Conservation (phyloP, 2,888 invertebrate species). For the Aphidius colemani region DNA sequence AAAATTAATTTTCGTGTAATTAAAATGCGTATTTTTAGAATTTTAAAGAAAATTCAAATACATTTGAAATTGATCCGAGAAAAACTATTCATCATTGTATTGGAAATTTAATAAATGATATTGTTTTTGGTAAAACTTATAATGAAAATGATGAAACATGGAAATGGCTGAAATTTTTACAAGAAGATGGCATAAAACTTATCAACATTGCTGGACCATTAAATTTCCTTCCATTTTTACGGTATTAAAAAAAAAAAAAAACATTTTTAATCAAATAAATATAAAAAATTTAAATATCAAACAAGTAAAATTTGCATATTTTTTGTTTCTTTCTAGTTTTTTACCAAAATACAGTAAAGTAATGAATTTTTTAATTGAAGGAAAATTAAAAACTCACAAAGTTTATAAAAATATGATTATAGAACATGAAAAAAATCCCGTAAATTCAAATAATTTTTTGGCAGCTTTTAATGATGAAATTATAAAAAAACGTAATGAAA, state of each 20-base stretch:
- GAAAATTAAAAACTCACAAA: slow-evolving; percentile 74
- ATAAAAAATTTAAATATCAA: no score
- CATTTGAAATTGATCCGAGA: slow-evolving; percentile 61
- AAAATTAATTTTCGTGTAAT: background rate
- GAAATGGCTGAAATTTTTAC: slow-evolving; percentile 76
- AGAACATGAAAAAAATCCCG: slow-evolving; percentile 57
- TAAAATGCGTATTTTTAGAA: slow-evolving; percentile 38
- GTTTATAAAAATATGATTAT: slow-evolving; percentile 73
- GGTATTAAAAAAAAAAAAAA: slow-evolving; percentile 58
- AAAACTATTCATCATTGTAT: slow-evolving; percentile 70
- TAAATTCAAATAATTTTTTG: slow-evolving; percentile 61
- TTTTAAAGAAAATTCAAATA: slow-evolving; percentile 38
- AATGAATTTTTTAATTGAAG: slow-evolving; percentile 71
- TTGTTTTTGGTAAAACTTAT: slow-evolving; percentile 79
- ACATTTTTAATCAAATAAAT: no score
- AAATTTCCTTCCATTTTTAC: slow-evolving; percentile 82
- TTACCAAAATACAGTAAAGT: slow-evolving; percentile 68
- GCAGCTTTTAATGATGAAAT: slow-evolving; percentile 72
- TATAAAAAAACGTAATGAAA: slow-evolving; percentile 59
- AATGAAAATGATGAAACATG: slow-evolving; percentile 73
- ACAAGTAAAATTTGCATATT: no score
- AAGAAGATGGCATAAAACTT: slow-evolving; percentile 82
- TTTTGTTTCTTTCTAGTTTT: background rate
- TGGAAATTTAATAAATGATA: slow-evolving; percentile 76
- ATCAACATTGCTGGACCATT: slow-evolving; percentile 82